Percentiles rank a stretch among this genome's conserved stretches.
These are phyloP conservation scores for Beris morrisii DNA, from an alignment of 2,888 invertebrate genomes.

Conservation along the genomic window DNA sequence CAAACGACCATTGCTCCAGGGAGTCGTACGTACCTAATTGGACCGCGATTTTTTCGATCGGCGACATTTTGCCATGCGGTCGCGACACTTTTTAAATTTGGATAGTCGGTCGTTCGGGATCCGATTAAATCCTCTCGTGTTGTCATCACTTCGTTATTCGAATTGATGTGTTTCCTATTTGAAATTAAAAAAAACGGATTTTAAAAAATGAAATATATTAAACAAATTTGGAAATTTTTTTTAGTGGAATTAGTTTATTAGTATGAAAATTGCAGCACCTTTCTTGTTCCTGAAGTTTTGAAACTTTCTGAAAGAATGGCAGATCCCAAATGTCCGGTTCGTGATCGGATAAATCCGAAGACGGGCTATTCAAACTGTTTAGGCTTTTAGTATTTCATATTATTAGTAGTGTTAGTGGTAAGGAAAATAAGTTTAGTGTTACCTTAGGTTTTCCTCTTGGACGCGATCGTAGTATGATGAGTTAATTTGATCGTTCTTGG, in stretches of 20 bases:
- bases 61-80: constrained; percentile 22
- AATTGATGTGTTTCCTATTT: constrained; percentile 26
- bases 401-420: constrained; percentile 3
- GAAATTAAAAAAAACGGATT: too few relatives aligned
- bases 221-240: too few relatives aligned
- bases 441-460: constrained; percentile 58
- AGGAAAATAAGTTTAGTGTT: constrained; percentile 39
- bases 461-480: constrained; percentile 48
- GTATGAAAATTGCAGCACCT: constrained; percentile 33
- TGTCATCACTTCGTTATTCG: constrained; percentile 25
- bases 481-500: constrained; percentile 40
- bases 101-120: constrained; percentile 28
- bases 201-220: too few relatives aligned
- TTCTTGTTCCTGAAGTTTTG: constrained; percentile 46
- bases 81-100: constrained; percentile 24
- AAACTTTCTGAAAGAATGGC: constrained; percentile 57
- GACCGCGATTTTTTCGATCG: constrained; percentile 19
- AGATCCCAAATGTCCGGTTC: constrained; percentile 63
- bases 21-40: constrained; percentile 18
- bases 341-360: constrained; percentile 57
- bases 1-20: not conserved
- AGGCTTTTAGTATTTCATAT: not conserved
- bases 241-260: not conserved
- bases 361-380: constrained; percentile 52
- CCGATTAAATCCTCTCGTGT: constrained; percentile 37